Evolutionary conservation across 2,113 vertebrate species (phyloP), one percentile per base, ranked within the genome.

Genomic region (Polyodon spathula): DNA sequence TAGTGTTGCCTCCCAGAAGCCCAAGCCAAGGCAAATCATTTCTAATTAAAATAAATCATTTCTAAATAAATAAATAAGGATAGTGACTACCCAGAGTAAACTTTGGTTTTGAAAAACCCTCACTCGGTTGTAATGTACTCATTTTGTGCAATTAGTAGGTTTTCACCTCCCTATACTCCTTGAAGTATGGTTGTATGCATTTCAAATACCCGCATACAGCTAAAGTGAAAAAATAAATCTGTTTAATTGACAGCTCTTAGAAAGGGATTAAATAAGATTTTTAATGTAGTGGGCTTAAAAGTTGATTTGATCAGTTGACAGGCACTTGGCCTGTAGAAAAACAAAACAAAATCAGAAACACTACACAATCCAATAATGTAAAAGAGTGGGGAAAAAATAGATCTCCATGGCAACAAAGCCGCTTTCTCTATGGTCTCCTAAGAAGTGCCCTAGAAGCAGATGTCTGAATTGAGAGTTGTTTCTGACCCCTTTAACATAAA

Each of bases 361-460:
- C 78, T 85, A 85, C 84, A 88, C 81, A 84, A 86, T 79, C 80
- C 86, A 76, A 72, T 76, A 79, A 81, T 65, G 74, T 57, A 74
- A 80, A 78, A 81, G 87, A 87, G 85, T 84, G 85, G 60, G 52
- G 46, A 57, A 53, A 89, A 85, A 83, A 84, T 56, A 9, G 81
- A 78, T 88, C 78, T 74, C 88, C 86, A 90, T 91, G 87, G 88
- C 78, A 88, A 90, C 86, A 86, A 85, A 84, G 84, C 86, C 86
- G 73, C 85, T 88, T 91, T 89, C 76, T 86, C 80, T 81, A 88
- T 88, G 77, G 75, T 74, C 85, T 86, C 78, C 77, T 84, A 87
- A 89, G 86, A 89, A 87, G 85, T 86, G 80, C 74, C 79, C 80
- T 75, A 84, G 81, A 88, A 87, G 80, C 85, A 88, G 85, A 88